Percentiles rank a stretch among this genome's conserved stretches.
Conservation (phyloP, 2,113 vertebrate species). For the Nyctereutes procyonoides region DNA sequence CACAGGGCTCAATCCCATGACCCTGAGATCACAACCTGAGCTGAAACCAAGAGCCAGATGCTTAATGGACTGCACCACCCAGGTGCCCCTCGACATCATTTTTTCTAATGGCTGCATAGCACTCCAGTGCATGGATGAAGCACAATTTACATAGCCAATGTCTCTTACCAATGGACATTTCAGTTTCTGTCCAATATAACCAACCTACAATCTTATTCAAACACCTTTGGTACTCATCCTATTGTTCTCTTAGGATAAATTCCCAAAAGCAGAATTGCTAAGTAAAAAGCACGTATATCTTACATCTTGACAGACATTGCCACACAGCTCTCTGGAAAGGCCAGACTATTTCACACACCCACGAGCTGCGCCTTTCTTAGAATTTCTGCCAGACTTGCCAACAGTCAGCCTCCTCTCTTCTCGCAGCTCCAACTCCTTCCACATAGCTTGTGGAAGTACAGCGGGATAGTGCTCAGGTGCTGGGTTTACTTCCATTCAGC, state of each 20-base stretch:
- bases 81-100: background rate
- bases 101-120: background rate
- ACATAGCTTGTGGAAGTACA: background rate
- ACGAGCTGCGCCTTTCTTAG: background rate
- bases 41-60: background rate
- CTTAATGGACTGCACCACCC: background rate
- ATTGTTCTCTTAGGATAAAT: slow-evolving; percentile 1
- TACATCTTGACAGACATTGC: background rate
- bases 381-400: background rate
- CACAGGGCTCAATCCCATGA: background rate
- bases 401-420: background rate
- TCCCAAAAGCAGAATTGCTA: slow-evolving; percentile 1
- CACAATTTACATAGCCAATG: background rate
- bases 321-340: background rate
- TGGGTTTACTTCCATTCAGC: background rate
- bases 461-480: background rate
- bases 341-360: background rate
- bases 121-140: background rate
- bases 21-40: background rate
- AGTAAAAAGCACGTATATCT: background rate
- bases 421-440: background rate
- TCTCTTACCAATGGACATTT: slow-evolving; percentile 2
- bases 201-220: background rate
- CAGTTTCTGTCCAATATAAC: background rate
- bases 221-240: background rate